A percentile compares a stretch with the other conserved stretches of the same genome.
Conservation (phyloP, 2,113 vertebrate species). For the Vidua chalybeata region DNA sequence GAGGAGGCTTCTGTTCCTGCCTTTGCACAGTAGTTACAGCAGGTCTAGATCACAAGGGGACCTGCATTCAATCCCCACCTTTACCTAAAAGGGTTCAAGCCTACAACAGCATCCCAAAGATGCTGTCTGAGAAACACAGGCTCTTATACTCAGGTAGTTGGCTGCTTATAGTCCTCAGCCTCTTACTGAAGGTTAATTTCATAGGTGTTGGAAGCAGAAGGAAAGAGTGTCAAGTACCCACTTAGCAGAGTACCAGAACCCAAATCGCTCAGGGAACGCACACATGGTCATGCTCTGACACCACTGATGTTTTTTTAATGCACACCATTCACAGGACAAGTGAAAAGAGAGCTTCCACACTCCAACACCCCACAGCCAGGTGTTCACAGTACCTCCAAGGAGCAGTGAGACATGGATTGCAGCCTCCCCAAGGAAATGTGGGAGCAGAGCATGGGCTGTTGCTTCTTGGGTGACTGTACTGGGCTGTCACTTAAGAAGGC, state of each 20-base stretch:
- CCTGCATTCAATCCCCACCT: neutral
- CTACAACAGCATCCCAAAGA: neutral
- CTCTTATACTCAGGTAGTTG: neutral
- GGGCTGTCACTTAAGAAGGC: neutral
- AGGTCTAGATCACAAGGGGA: neutral
- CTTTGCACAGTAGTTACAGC: neutral
- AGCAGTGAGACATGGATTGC: neutral
- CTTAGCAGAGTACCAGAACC: neutral
- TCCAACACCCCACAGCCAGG: neutral
- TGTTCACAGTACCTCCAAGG: neutral
- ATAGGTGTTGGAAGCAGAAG: neutral
- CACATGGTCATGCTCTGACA: neutral
- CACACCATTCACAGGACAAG: neutral
- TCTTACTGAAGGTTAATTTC: neutral
- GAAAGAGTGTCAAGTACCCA: neutral
- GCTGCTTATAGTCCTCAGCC: neutral
- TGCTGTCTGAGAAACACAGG: neutral
- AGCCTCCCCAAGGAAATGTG: neutral
- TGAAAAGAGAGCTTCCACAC: neutral
- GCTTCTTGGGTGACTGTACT: neutral
- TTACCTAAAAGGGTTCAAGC: neutral
- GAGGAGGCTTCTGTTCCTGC: neutral
- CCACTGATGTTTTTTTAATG: neutral
- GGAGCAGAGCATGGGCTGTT: neutral
- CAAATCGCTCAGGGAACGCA: neutral